phyloP scores from a whole-genome alignment of 2,797 vertebrate species.

The Cuniculus paca region DNA sequence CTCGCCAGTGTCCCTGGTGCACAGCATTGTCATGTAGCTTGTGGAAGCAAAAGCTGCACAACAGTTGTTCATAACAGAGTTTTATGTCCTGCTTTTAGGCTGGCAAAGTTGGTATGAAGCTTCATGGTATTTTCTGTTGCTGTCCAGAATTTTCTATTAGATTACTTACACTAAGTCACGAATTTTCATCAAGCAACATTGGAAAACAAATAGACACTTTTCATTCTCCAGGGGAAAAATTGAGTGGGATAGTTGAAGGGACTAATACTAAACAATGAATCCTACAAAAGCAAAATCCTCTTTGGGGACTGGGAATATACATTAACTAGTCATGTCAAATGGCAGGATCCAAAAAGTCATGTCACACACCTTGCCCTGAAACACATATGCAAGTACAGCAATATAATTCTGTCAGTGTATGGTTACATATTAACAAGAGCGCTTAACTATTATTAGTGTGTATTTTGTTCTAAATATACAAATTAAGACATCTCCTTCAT shows the following conservation, averaged over 20 bases:
- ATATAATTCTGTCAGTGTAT: not conserved
- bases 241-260: not conserved
- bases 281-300: not conserved
- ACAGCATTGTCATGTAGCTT: too few species aligned
- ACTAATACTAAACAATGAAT: not conserved
- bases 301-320: not conserved
- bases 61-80: conserved; percentile 56
- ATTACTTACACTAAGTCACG: conserved; percentile 49
- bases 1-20: not conserved
- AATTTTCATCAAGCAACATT: conserved; percentile 49
- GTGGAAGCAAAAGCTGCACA: not conserved
- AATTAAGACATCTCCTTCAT: not conserved
- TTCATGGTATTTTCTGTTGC: not conserved
- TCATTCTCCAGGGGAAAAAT: not conserved
- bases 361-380: not conserved
- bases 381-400: not conserved
- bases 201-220: conserved; percentile 26
- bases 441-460: not conserved
- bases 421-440: not conserved
- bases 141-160: conserved; percentile 64
- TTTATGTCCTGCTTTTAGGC: conserved; percentile 48
- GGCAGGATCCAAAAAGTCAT: not conserved
- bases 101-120: conserved; percentile 29
- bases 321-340: not conserved
- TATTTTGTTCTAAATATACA: conserved; percentile 45